Conservation (phyloP, 53 echinoderm and acorn worm genomes). For the Patiria pectinifera region DNA sequence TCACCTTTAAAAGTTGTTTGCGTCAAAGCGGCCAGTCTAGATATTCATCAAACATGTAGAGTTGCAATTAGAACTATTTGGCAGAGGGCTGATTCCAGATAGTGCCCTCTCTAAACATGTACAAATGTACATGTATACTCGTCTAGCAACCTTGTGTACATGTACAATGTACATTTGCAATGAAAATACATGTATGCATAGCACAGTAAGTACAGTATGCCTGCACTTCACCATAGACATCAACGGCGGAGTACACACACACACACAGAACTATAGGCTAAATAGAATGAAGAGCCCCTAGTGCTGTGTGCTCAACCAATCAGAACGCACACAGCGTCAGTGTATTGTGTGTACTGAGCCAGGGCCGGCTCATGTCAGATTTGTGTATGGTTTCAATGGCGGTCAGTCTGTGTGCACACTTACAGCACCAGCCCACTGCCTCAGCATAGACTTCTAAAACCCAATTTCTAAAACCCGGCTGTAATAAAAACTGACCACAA, state of each 20-base stretch:
- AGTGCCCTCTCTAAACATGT: too few relatives aligned
- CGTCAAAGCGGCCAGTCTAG: too few relatives aligned
- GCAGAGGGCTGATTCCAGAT: too few relatives aligned
- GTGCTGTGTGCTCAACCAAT: slow-evolving; percentile 55
- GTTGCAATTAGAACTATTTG: too few relatives aligned
- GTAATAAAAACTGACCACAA: background rate
- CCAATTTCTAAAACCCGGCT: background rate
- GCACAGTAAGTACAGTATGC: background rate
- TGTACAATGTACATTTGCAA: too few relatives aligned
- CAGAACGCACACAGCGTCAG: slow-evolving; percentile 63
- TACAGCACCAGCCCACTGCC: background rate
- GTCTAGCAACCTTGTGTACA: too few relatives aligned
- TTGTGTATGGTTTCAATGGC: slow-evolving; percentile 20
- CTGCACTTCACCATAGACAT: background rate
- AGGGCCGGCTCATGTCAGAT: slow-evolving; percentile 29
- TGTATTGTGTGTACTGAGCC: slow-evolving; percentile 29
- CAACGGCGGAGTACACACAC: background rate
- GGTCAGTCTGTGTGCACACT: background rate
- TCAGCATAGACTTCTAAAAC: background rate
- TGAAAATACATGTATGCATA: too few relatives aligned
- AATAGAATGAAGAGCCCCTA: slow-evolving; percentile 25
- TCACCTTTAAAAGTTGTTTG: too few relatives aligned
- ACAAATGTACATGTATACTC: too few relatives aligned
- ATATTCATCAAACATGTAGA: too few relatives aligned
- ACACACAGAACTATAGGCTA: background rate